Conservation (phyloP, 2,888 invertebrate genomes). For the Drosophila subsilvestris region DNA sequence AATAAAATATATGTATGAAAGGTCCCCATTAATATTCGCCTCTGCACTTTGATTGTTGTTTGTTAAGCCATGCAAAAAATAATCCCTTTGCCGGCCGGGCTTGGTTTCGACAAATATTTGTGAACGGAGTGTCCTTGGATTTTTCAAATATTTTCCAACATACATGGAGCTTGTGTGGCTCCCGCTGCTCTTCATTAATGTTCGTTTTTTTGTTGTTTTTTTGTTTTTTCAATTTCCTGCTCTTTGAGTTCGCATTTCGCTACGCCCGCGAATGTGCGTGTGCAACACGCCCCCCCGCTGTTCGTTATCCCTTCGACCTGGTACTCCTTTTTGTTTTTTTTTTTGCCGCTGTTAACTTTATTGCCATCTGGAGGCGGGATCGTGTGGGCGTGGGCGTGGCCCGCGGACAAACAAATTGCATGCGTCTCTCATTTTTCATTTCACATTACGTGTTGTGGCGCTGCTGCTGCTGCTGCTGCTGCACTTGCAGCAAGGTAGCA, state of each 20-base stretch:
- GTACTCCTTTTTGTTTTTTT: background rate
- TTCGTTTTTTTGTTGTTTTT: background rate
- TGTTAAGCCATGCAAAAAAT: background rate
- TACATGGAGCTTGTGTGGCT: background rate
- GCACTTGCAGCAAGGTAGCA: slow-evolving; percentile 35
- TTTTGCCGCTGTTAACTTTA: slow-evolving; percentile 25
- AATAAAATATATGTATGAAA: background rate
- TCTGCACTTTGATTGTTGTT: background rate
- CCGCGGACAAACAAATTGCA: slow-evolving; percentile 65
- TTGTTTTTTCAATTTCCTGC: slow-evolving; percentile 69
- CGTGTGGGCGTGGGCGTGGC: slow-evolving; percentile 47
- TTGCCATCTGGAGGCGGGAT: slow-evolving; percentile 40
- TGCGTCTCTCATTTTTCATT: slow-evolving; percentile 42
- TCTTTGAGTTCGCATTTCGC: slow-evolving; percentile 65
- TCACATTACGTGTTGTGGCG: slow-evolving; percentile 4
- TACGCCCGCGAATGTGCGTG: slow-evolving; percentile 30
- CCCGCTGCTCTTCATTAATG: slow-evolving; percentile 1
- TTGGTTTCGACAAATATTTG: background rate
- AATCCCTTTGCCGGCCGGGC: background rate
- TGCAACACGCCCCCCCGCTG: slow-evolving; percentile 22
- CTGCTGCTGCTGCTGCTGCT: slow-evolving; percentile 30
- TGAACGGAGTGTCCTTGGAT: background rate
- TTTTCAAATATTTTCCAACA: background rate
- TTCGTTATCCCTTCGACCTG: background rate
- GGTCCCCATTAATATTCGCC: background rate